Evolutionary conservation across 2,888 invertebrate genomes (phyloP).

Genomic region (Pinctada fucata): DNA sequence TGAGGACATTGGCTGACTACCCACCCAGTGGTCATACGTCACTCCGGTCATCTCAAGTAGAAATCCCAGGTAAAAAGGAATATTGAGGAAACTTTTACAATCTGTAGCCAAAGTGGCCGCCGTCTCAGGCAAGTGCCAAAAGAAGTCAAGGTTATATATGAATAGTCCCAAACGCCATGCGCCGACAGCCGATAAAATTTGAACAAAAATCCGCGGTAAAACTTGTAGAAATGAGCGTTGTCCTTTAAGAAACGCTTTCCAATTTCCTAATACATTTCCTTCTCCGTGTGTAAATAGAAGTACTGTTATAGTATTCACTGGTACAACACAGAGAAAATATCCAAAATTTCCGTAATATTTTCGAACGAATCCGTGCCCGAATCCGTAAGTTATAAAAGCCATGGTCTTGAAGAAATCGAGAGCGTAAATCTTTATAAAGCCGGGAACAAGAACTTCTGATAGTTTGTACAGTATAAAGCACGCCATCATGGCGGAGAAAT

Average conservation of each 20-base stretch:
- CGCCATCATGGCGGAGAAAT: conserved; percentile 44
- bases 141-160: conserved; percentile 51
- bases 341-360: conserved; percentile 53
- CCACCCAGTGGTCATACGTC: conserved; percentile 55
- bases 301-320: conserved; percentile 45
- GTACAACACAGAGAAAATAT: conserved; percentile 50
- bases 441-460: conserved; percentile 48
- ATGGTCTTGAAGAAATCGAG: conserved; percentile 59
- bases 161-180: conserved; percentile 53
- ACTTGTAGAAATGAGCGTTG: conserved; percentile 45
- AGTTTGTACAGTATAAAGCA: conserved; percentile 50
- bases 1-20: conserved; percentile 44
- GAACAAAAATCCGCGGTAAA: conserved; percentile 41
- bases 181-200: conserved; percentile 50
- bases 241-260: conserved; percentile 46
- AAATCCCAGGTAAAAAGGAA: conserved; percentile 54
- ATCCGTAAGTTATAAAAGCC: conserved; percentile 56
- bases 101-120: conserved; percentile 17
- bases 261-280: conserved; percentile 51
- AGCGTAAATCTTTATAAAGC: conserved; percentile 40
- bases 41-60: conserved; percentile 57
- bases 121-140: conserved; percentile 22
- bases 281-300: conserved; percentile 44
- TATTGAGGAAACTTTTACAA: conserved; percentile 38
- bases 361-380: conserved; percentile 57